phyloP scores from a whole-genome alignment of 2,888 invertebrate genomes.

The Eupeodes latifasciatus region DNA sequence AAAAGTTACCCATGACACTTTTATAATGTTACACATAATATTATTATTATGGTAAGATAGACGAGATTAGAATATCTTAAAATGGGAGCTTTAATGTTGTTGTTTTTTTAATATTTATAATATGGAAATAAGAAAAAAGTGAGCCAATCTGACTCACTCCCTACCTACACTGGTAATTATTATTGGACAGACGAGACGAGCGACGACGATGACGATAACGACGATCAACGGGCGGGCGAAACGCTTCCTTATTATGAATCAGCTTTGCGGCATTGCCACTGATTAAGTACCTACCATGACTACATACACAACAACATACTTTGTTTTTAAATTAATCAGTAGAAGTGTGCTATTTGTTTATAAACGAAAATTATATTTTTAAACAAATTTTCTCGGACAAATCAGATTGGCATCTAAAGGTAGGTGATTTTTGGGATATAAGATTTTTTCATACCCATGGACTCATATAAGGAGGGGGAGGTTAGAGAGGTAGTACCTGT shows the following conservation, averaged over 20 bases:
- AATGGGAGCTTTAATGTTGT: not conserved
- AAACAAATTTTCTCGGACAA: too few relatives aligned
- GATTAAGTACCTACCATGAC: not conserved
- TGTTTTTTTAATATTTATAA: not conserved
- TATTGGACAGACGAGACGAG: not conserved
- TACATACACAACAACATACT: too few relatives aligned
- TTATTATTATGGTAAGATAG: not conserved
- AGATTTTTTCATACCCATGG: too few relatives aligned
- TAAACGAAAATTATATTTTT: too few relatives aligned
- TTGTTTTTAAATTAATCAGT: too few relatives aligned
- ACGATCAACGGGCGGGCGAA: not conserved
- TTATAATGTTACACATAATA: conserved; percentile 9
- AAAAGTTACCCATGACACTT: conserved; percentile 11
- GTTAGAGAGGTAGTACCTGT: too few relatives aligned
- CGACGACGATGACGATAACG: too few relatives aligned
- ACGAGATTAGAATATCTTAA: conserved; percentile 2
- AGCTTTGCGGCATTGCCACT: not conserved
- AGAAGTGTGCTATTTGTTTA: too few relatives aligned
- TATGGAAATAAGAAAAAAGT: not conserved
- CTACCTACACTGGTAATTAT: not conserved
- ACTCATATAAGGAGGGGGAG: too few relatives aligned
- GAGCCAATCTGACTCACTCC: not conserved
- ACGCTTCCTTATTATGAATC: not conserved
- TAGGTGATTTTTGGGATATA: too few relatives aligned
- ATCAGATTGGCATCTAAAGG: too few relatives aligned